These are phyloP conservation scores for Lissocephala sabroskyi DNA, from an alignment of 2,888 invertebrate species.

Conservation along the genomic window DNA sequence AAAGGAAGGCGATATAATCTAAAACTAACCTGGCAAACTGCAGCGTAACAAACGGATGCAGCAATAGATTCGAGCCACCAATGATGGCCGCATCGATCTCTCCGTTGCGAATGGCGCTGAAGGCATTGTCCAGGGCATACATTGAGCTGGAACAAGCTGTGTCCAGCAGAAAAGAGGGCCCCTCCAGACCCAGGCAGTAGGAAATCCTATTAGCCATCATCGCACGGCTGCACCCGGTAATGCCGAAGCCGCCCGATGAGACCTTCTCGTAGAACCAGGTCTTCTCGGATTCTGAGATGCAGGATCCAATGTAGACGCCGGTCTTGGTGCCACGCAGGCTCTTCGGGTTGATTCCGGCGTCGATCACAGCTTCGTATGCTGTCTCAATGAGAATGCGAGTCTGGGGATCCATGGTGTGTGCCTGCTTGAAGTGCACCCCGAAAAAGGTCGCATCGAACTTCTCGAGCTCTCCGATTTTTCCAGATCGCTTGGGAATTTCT, in stretches of 20 bases:
- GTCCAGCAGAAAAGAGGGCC: slow-evolving; percentile 91
- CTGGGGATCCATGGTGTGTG: slow-evolving; percentile 85
- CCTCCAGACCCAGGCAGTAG: slow-evolving; percentile 88
- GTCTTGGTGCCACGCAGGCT: slow-evolving; percentile 78
- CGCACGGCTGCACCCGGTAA: slow-evolving; percentile 86
- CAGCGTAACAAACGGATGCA: slow-evolving; percentile 90
- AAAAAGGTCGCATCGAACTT: slow-evolving; percentile 86
- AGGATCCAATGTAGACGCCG: slow-evolving; percentile 83
- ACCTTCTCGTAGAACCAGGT: slow-evolving; percentile 81
- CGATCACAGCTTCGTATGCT: slow-evolving; percentile 84
- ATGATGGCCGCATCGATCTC: slow-evolving; percentile 92
- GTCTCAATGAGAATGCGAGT: slow-evolving; percentile 84
- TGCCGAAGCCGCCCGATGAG: slow-evolving; percentile 73
- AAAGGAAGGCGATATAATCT: slow-evolving; percentile 75
- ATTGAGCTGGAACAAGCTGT: slow-evolving; percentile 97
- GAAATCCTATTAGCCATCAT: slow-evolving; percentile 95
- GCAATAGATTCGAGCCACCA: slow-evolving; percentile 87
- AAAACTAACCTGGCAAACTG: slow-evolving; percentile 82
- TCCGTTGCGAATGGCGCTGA: slow-evolving; percentile 82
- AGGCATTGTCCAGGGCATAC: slow-evolving; percentile 88
- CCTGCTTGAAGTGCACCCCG: slow-evolving; percentile 83
- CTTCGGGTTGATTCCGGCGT: slow-evolving; percentile 81
- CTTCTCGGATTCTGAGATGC: slow-evolving; percentile 82
- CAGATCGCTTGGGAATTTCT: slow-evolving; percentile 83
- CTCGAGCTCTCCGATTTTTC: slow-evolving; percentile 80